Evolutionary conservation across 2,888 invertebrate genomes (phyloP), one percentile per base, ranked within the genome.

Genomic region (Argyra leucocephala): DNA sequence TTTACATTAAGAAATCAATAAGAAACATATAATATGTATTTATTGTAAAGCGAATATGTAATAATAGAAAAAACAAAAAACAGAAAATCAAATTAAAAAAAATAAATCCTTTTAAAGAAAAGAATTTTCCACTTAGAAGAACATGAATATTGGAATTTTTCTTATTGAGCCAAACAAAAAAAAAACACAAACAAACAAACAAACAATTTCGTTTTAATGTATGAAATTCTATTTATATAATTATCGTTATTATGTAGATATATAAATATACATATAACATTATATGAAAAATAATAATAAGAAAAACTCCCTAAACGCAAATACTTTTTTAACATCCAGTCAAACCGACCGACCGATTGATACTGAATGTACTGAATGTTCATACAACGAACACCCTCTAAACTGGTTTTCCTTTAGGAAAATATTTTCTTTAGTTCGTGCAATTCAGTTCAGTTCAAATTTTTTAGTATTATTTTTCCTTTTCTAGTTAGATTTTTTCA

Each of bases 271-370:
- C n/a, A n/a, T n/a, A n/a, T n/a, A n/a, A n/a, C n/a, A n/a, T n/a
- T n/a, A n/a, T n/a, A n/a, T n/a, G n/a, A n/a, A n/a, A n/a, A n/a
- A n/a, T n/a, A n/a, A n/a, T n/a, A n/a, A n/a, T n/a, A n/a, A n/a
- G n/a, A n/a, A 31, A 31, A 7, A 31, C 10, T 60, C 60, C 60
- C 22, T 22, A 22, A 22, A 60, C 60, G 60, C 24, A 60, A 61
- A 24, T 59, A 10, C 22, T 21, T 10, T 22, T 57, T 23, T 15
- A 59, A 59, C 59, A 18, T 23, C 59, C 23, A 23, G 12, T 18
- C 59, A 23, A 59, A 23, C 12, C 23, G 23, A 59, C 59, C 59
- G 59, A 59, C 59, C 59, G 59, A 59, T 59, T 23, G 23, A 23
- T 23, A 59, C 59, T 59, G 59, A 59, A 18, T 59, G 59, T 23